Evolutionary conservation across 2,888 invertebrate genomes (phyloP).

Genomic region (Coremacera marginata): DNA sequence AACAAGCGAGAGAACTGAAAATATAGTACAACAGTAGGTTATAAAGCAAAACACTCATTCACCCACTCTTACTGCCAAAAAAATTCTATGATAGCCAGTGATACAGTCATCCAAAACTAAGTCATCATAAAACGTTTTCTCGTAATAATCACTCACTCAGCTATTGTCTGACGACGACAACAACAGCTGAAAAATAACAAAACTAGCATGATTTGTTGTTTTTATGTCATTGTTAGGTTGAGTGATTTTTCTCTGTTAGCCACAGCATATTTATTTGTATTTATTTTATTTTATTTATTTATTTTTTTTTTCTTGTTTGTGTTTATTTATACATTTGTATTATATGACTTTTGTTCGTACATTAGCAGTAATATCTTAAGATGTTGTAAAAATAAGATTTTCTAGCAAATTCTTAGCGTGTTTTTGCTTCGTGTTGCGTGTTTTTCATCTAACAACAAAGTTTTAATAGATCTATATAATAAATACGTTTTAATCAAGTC

Average conservation of each 20-base stretch:
- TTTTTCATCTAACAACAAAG: too few species aligned
- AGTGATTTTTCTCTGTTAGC: not conserved
- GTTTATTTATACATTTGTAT: not conserved
- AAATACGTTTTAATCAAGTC: not conserved
- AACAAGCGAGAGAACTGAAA: not conserved
- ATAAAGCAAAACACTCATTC: not conserved
- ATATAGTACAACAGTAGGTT: not conserved
- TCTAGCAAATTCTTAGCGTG: not conserved
- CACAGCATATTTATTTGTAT: too few species aligned
- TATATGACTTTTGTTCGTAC: not conserved
- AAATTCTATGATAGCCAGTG: not conserved
- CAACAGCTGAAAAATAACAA: not conserved
- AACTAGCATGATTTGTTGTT: not conserved
- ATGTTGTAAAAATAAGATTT: not conserved
- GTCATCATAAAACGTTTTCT: conserved; percentile 9
- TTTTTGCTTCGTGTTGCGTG: not conserved
- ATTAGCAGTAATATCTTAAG: not conserved
- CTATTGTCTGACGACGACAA: not conserved
- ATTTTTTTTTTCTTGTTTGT: not conserved
- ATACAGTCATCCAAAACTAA: not conserved
- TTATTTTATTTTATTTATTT: too few species aligned
- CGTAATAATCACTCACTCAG: conserved; percentile 21
- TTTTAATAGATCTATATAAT: not conserved
- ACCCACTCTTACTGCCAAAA: not conserved
- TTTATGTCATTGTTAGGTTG: not conserved